Base-by-base conservation (phyloP, 1,140 invertebrate genomes). In the Acarapis woodi region DNA sequence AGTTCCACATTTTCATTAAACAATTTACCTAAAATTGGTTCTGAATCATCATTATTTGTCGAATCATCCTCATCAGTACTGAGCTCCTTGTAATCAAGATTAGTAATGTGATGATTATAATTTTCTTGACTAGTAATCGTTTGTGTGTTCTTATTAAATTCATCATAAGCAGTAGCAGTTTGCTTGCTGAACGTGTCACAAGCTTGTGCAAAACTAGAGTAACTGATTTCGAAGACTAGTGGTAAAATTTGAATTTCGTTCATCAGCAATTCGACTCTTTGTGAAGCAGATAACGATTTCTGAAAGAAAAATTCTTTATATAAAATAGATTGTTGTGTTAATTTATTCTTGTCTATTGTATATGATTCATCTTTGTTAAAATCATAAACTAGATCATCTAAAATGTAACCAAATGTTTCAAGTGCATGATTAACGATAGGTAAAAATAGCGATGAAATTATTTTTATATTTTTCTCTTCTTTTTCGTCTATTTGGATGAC, bases 1-100 rank as follows among this genome's bases (percentile, higher is more conserved):
- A 52, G 41, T 42, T 55, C 51, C 20, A 41, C 44, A 23, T 49
- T 82, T 53, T 82, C 77, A 52, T 85, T 78, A 58, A 87, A 82
- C 77, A 79, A 85, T 38, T 78, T 63, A 0, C 79, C 79, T 47
- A 87, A 62, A 42, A 87, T 69, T 2, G 78, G 77, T 54, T 87
- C 80, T 55, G 75, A 82, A 56, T 80, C 76, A 57, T 78, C 75
- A 49, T 64, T 61, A 20, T 29, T 26, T 21, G 28, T 38, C 14
- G 37, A 38, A 21, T 38, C 37, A 32, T 38, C 37, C 4, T 26
- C 32, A 16, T 29, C 32, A 12, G 32, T n/a, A n/a, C 37, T 20
- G 18, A 9, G 21, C 19, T 31, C 37, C 14, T 38, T 22, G 29
- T 35, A n/a, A 6, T 38, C 37, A 3, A 32, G 10, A 32, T 21